A percentile compares a stretch with the other conserved stretches of the same genome.
Evolutionary conservation across 1,140 invertebrate genomes (phyloP).

Genomic region (Nephotettix cincticeps): DNA sequence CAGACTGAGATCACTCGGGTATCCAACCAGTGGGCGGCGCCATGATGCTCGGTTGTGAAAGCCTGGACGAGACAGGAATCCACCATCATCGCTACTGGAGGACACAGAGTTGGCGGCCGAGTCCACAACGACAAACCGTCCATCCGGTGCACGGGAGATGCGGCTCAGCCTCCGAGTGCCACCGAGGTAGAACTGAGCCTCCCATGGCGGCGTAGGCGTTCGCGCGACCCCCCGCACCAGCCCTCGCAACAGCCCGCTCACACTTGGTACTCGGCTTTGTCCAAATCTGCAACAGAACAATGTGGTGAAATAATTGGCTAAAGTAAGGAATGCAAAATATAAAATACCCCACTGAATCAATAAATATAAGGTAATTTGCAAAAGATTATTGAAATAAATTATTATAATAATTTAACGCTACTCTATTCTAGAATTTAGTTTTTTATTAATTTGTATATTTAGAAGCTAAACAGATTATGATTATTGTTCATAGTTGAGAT

Average conservation of each 20-base stretch:
- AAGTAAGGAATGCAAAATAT: too few relatives aligned
- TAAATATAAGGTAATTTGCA: too few relatives aligned
- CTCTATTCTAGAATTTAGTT: too few relatives aligned
- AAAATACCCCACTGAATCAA: too few relatives aligned
- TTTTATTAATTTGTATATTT: too few relatives aligned
- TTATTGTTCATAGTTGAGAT: too few relatives aligned
- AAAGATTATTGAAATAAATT: too few relatives aligned
- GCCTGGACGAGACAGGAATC: conserved; percentile 58
- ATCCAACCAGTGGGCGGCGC: conserved; percentile 63
- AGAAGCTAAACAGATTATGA: too few relatives aligned
- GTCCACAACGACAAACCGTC: conserved; percentile 68
- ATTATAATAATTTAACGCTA: too few relatives aligned
- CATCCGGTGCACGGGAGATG: conserved; percentile 70
- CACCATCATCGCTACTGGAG: conserved; percentile 76
- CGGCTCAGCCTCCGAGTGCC: conserved; percentile 56
- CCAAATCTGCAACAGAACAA: conserved; percentile 74
- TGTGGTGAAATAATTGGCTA: too few relatives aligned
- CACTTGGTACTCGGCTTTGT: conserved; percentile 91
- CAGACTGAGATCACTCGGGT: conserved; percentile 65
- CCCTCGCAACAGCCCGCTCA: conserved; percentile 31
- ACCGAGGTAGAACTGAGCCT: conserved; percentile 42
- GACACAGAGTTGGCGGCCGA: conserved; percentile 67
- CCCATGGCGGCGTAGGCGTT: conserved; percentile 39
- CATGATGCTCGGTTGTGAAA: conserved; percentile 58
- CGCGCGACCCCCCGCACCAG: conserved; percentile 21